Evolutionary conservation across 1,140 invertebrate species (phyloP).

Genomic region (Listronotus oregonensis): DNA sequence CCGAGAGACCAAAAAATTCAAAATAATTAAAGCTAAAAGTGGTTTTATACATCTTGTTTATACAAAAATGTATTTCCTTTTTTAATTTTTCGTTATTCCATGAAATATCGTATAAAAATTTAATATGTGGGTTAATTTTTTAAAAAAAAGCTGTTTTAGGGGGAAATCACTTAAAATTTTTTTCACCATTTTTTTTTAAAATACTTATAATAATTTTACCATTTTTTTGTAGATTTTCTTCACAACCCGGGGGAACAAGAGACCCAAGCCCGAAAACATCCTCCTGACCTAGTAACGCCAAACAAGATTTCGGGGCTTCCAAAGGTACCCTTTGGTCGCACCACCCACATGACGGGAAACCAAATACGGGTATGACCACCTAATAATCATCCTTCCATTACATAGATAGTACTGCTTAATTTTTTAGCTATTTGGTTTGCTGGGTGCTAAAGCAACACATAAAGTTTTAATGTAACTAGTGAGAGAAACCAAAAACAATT

Average conservation of each 20-base stretch:
- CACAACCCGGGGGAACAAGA: slow-evolving; percentile 89
- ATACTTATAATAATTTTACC: neutral
- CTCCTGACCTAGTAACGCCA: slow-evolving; percentile 80
- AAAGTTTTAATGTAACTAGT: slow-evolving; percentile 24
- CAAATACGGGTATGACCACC: slow-evolving; percentile 76
- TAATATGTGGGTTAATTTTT: no score
- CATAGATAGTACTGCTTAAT: slow-evolving; percentile 21
- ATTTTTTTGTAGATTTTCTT: slow-evolving; percentile 82
- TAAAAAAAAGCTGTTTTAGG: no score
- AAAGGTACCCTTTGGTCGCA: slow-evolving; percentile 78
- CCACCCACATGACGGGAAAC: slow-evolving; percentile 88
- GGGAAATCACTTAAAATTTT: no score
- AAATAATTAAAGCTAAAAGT: no score
- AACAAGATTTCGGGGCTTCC: slow-evolving; percentile 91
- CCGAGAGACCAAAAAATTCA: no score
- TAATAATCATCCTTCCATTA: slow-evolving; percentile 21
- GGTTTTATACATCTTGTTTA: no score
- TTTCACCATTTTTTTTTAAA: no score
- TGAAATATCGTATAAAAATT: no score
- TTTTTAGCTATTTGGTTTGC: neutral
- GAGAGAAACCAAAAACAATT: slow-evolving; percentile 33
- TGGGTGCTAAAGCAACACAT: slow-evolving; percentile 4
- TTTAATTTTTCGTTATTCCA: no score
- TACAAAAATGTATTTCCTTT: no score
- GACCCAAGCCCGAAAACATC: slow-evolving; percentile 90